Percentiles rank a stretch among this genome's conserved stretches.
phyloP scores from a whole-genome alignment of 1,140 invertebrate genomes.

The Brachionus paranguensis region DNA sequence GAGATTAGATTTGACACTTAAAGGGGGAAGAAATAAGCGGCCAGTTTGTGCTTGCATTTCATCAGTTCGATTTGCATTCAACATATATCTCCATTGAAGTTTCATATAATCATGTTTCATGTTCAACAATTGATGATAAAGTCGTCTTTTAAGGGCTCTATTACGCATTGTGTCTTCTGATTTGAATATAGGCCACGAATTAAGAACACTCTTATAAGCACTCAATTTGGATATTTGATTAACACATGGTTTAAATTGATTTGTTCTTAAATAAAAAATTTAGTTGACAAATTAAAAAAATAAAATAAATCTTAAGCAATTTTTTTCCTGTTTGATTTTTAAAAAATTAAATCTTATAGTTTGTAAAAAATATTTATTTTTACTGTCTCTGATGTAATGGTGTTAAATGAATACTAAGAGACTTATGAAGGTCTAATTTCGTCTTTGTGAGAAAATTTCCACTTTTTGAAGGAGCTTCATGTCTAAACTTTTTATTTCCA shows the following conservation, averaged over 20 bases:
- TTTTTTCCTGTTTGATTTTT: not conserved
- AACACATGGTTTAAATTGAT: not conserved
- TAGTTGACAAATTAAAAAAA: not conserved
- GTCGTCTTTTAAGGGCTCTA: not conserved
- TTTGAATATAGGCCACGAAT: not conserved
- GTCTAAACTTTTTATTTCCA: not conserved
- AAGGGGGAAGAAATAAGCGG: not conserved
- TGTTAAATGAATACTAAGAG: not conserved
- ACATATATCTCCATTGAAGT: constrained; percentile 15
- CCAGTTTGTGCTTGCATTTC: not conserved
- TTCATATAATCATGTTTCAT: constrained; percentile 18
- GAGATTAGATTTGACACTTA: not conserved
- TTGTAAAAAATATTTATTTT: no score
- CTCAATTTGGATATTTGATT: not conserved
- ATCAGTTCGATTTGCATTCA: not conserved
- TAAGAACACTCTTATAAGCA: not conserved
- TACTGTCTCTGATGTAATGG: not conserved
- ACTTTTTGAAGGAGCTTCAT: not conserved
- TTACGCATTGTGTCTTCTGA: not conserved
- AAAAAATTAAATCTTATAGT: no score
- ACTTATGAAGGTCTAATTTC: not conserved
- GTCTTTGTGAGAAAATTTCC: not conserved
- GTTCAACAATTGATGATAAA: not conserved
- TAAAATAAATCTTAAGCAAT: not conserved
- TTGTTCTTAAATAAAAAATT: not conserved